These are phyloP conservation scores for Chinchilla lanigera DNA, from an alignment of 2,113 vertebrate species.

Conservation along the genomic window DNA sequence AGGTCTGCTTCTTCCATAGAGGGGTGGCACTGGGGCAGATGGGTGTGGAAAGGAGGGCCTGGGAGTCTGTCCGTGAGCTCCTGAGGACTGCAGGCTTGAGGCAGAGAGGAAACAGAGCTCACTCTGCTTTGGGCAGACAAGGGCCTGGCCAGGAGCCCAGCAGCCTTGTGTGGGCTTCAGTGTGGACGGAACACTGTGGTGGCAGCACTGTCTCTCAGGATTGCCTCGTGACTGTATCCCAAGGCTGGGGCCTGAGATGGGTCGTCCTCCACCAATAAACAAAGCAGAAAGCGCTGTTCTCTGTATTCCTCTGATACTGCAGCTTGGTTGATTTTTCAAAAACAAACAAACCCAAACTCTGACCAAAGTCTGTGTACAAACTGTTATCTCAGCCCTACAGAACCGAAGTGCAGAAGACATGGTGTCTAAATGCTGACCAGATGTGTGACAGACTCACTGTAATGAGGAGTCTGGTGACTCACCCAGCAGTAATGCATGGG, in stretches of 20 bases:
- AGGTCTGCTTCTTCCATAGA: not conserved
- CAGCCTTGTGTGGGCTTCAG: not conserved
- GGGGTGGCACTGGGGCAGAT: not conserved
- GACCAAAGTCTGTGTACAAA: not conserved
- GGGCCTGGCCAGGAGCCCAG: accelerated
- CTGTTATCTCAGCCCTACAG: not conserved
- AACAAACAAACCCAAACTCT: not conserved
- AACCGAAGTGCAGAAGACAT: not conserved
- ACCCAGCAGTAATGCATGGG: not conserved
- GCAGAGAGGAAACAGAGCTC: not conserved
- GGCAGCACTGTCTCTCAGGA: not conserved
- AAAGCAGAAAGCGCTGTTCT: not conserved
- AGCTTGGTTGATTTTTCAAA: not conserved
- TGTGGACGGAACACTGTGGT: accelerated
- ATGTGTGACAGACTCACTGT: slow-evolving; percentile 57
- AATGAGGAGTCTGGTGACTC: slow-evolving; percentile 50
- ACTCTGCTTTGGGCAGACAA: too few species aligned
- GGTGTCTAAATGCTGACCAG: slow-evolving; percentile 52
- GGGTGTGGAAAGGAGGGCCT: accelerated
- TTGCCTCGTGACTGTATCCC: not conserved
- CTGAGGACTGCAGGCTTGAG: not conserved
- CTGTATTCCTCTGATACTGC: not conserved
- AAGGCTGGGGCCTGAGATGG: not conserved
- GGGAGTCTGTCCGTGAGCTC: not conserved
- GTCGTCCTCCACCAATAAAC: not conserved